Percentiles rank a stretch among this genome's conserved stretches.
These are phyloP conservation scores for Nothura maculosa DNA, from an alignment of 2,797 vertebrate genomes.

Conservation along the genomic window DNA sequence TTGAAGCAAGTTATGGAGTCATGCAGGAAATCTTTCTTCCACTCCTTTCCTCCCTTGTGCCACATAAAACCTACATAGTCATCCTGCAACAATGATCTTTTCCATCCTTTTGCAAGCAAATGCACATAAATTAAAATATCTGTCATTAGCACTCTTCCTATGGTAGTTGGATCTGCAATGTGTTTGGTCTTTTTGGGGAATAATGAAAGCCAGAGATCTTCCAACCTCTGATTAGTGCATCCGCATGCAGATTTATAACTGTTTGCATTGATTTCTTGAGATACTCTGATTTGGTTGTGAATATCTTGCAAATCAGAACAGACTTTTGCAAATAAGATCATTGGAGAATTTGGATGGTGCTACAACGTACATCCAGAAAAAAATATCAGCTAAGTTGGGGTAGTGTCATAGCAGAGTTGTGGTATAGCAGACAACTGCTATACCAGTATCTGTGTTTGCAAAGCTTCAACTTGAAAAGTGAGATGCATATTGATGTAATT, in stretches of 20 bases:
- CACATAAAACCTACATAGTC: too few relatives aligned
- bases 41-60: too few relatives aligned
- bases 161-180: fast-evolving
- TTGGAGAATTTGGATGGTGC: background rate
- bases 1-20: too few relatives aligned
- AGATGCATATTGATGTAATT: background rate
- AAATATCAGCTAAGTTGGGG: constrained; percentile 6
- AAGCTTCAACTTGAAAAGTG: background rate
- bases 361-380: constrained; percentile 16
- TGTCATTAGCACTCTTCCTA: fast-evolving
- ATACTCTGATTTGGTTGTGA: background rate
- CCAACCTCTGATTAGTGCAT: background rate
- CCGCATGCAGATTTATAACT: background rate
- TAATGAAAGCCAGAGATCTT: background rate
- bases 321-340: background rate
- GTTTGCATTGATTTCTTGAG: background rate
- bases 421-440: background rate
- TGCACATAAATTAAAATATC: fast-evolving
- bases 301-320: background rate
- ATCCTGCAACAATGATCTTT: background rate
- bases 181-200: background rate
- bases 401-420: background rate
- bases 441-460: background rate
- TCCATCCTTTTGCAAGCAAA: background rate
- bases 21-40: too few relatives aligned